Base-by-base conservation (phyloP, 2,888 invertebrate species). In the Andrena haemorrhoa region DNA sequence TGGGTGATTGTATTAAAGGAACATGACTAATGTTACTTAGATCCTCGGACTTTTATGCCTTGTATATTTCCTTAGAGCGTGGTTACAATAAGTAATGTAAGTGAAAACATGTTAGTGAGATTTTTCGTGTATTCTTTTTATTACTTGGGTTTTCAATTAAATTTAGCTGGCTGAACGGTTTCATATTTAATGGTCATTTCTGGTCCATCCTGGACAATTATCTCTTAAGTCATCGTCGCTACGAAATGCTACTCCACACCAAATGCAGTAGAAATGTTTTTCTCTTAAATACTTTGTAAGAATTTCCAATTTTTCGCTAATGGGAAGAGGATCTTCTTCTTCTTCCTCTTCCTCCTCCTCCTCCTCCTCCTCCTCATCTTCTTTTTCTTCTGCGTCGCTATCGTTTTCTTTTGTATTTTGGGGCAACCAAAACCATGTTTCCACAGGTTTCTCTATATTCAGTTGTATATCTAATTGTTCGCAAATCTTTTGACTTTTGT, bases 201-300 rank as follows among this genome's bases (percentile, higher is more conserved):
- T 94, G 61, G 95, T 95, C 23, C 93, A 93, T 3, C 97, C 97
- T 2, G 97, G 97, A 93, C 97, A 97, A 90, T 95, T 95, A 12
- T 94, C 92, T 63, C 92, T 91, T 81, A 97, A 90, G 92, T 97
- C 97, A 41, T 95, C 94, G 66, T 93, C 93, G 94, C 96, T 96
- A 78, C 96, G 94, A 92, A 95, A 97, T 65, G 95, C 95, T 5
- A 96, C 95, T 12, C 96, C 97, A 94, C 98, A 98, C 96, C 97
- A 98, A 70, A 97, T 95, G 91, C 98, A 98, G 92, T 97, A 98
- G 74, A 94, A 95, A 92, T 97, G 96, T 51, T 95, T 95, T n/a
- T 94, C 95, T 75, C 97, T 94, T 73, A 98, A 93, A 92, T 98
- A 97, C 35, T 94, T 92, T 0, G 96, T 95, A 4, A 97, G 87